These are phyloP conservation scores for Euplagia quadripunctaria DNA, from an alignment of 2,888 invertebrate genomes.

Conservation along the genomic window DNA sequence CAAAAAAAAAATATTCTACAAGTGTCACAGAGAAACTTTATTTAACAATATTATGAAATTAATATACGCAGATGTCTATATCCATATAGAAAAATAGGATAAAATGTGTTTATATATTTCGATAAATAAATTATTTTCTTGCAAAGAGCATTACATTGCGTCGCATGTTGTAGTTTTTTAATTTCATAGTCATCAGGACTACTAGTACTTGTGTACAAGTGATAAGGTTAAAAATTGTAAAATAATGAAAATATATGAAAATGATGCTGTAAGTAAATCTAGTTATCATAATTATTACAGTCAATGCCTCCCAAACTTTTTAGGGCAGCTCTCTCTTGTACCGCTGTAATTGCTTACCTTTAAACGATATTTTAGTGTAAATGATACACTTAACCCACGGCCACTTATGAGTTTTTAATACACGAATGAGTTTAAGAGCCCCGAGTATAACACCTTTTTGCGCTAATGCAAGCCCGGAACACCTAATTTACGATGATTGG, in stretches of 20 bases:
- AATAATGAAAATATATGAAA: not conserved
- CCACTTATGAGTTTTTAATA: conserved; percentile 70
- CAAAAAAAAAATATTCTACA: no score
- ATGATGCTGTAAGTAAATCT: not conserved
- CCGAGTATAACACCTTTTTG: conserved; percentile 81
- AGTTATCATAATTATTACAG: conserved; percentile 4
- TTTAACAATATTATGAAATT: no score
- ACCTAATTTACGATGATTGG: conserved; percentile 81
- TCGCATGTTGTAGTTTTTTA: no score
- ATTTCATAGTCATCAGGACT: not conserved
- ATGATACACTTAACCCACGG: conserved; percentile 63
- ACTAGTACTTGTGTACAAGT: not conserved
- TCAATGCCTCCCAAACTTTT: conserved; percentile 43
- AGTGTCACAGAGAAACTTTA: no score
- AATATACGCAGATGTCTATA: no score
- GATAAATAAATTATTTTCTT: no score
- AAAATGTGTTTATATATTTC: no score
- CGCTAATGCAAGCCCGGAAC: conserved; percentile 72
- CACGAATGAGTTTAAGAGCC: conserved; percentile 59
- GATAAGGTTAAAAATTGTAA: not conserved
- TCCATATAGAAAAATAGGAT: no score
- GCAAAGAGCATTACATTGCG: no score
- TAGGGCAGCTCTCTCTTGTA: conserved; percentile 41
- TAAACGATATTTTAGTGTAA: conserved; percentile 70
- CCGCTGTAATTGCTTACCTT: conserved; percentile 58